Conservation (phyloP, 2,113 vertebrate species). For the Pterocles burchelli region DNA sequence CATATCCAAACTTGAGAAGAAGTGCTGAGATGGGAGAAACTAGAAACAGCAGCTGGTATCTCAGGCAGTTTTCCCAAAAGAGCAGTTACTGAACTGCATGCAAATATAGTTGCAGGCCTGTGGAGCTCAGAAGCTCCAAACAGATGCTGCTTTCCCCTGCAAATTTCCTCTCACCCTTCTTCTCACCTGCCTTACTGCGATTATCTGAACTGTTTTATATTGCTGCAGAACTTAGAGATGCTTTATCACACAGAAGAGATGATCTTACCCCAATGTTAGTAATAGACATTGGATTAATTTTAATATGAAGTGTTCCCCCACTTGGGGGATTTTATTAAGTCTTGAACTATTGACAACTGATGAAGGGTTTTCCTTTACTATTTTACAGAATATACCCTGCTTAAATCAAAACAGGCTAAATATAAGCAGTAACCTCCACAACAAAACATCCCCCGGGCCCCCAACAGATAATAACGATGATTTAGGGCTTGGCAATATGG, state of each 20-base stretch:
- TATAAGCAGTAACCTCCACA: neutral
- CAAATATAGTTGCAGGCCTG: neutral
- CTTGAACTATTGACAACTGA: neutral
- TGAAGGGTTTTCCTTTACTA: neutral
- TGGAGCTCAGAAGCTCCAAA: neutral
- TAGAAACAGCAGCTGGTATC: constrained; percentile 8
- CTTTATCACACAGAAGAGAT: neutral
- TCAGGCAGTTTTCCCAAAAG: neutral
- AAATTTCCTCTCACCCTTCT: neutral
- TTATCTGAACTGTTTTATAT: neutral
- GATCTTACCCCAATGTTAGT: neutral
- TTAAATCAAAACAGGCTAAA: neutral
- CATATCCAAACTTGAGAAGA: neutral
- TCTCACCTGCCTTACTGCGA: neutral
- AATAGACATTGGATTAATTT: neutral
- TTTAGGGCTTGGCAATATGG: neutral
- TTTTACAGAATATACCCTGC: neutral
- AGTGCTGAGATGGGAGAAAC: constrained; percentile 4
- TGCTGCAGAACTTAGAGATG: neutral
- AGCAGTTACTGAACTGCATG: neutral
- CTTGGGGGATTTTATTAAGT: neutral
- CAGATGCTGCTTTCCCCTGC: neutral
- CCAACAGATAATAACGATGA: neutral
- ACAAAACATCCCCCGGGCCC: neutral
- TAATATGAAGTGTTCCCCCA: neutral